These are phyloP conservation scores for Bembecia ichneumoniformis DNA, from an alignment of 2,888 invertebrate species.

Conservation along the genomic window DNA sequence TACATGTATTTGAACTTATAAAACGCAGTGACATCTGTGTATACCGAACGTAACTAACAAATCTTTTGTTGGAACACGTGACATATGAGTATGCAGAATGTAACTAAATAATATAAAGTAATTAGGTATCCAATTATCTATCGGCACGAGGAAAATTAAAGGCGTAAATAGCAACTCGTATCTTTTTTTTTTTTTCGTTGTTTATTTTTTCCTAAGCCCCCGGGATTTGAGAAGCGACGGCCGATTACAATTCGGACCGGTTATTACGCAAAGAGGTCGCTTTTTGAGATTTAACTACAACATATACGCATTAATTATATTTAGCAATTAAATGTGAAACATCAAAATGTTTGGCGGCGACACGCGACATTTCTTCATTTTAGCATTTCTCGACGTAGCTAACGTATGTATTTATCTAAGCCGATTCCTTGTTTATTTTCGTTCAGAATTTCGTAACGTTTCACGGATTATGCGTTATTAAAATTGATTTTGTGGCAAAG, in stretches of 20 bases:
- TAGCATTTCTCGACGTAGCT: slow-evolving; percentile 34
- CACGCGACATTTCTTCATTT: slow-evolving; percentile 52
- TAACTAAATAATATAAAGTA: too few relatives aligned
- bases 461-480: slow-evolving; percentile 1
- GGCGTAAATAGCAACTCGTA: too few relatives aligned
- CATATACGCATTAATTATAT: slow-evolving; percentile 54
- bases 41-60: too few relatives aligned
- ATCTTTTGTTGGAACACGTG: too few relatives aligned
- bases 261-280: too few relatives aligned
- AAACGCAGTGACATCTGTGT: too few relatives aligned
- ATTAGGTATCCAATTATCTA: too few relatives aligned
- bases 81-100: too few relatives aligned
- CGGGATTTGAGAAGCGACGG: slow-evolving; percentile 11
- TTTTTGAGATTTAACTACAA: neutral
- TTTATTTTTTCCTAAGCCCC: too few relatives aligned
- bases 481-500: neutral
- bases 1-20: too few relatives aligned
- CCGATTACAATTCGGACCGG: slow-evolving; percentile 28
- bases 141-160: too few relatives aligned
- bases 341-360: slow-evolving; percentile 57
- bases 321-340: slow-evolving; percentile 58
- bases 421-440: slow-evolving; percentile 45
- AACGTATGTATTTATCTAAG: slow-evolving; percentile 43
- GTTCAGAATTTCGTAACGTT: slow-evolving; percentile 11
- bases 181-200: too few relatives aligned